These are phyloP conservation scores for Tyrannus savana DNA, from an alignment of 2,113 vertebrate genomes.

Conservation along the genomic window DNA sequence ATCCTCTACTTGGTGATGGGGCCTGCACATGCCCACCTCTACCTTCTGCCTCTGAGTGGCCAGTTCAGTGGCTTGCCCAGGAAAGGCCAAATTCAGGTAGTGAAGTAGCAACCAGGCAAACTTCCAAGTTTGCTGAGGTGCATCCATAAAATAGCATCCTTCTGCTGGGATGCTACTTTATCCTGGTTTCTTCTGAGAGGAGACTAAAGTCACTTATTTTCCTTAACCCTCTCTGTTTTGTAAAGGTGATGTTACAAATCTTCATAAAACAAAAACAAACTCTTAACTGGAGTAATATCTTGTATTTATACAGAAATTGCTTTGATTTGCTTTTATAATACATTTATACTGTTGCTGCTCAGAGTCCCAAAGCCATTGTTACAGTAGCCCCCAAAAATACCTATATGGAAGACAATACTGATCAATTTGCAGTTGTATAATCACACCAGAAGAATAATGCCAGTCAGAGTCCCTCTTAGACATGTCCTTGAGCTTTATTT, in stretches of 20 bases:
- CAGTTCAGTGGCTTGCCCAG: not conserved
- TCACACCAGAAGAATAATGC: not conserved
- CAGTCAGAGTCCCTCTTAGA: not conserved
- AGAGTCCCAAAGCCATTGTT: not conserved
- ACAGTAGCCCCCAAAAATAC: not conserved
- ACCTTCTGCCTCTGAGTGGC: not conserved
- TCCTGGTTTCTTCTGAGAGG: not conserved
- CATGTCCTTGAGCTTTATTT: not conserved
- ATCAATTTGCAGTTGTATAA: slow-evolving; percentile 19
- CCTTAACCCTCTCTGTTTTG: not conserved
- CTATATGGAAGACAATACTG: not conserved
- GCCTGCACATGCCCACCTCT: accelerated
- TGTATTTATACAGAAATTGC: not conserved
- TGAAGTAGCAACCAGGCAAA: not conserved
- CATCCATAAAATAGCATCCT: not conserved
- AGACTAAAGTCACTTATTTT: not conserved
- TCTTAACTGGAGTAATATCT: not conserved
- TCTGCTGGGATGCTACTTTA: not conserved
- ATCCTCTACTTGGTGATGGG: not conserved
- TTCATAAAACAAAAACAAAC: not conserved
- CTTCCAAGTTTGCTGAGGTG: not conserved
- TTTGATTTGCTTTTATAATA: not conserved
- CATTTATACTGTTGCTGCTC: not conserved
- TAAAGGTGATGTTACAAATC: not conserved
- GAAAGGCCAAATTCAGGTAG: not conserved